Evolutionary conservation across 2,113 vertebrate species (phyloP).

Genomic region (Antigone vipio): DNA sequence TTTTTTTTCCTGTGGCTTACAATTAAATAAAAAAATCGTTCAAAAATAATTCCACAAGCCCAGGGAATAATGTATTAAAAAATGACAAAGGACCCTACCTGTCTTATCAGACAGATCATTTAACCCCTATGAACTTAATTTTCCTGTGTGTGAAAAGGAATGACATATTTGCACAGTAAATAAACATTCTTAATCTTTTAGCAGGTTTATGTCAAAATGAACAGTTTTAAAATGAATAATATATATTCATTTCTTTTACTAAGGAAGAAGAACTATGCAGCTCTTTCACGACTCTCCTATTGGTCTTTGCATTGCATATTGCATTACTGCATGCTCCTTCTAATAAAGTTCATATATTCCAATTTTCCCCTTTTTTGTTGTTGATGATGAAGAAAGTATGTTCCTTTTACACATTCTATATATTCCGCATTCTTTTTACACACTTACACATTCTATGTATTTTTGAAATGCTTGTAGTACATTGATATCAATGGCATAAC

Average conservation of each 20-base stretch:
- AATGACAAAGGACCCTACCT: background rate
- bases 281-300: background rate
- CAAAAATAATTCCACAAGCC: background rate
- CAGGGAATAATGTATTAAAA: background rate
- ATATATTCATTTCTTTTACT: background rate
- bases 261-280: background rate
- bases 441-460: background rate
- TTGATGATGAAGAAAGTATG: background rate
- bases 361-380: background rate
- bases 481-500: background rate
- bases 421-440: background rate
- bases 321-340: background rate
- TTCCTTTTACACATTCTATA: background rate
- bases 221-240: background rate
- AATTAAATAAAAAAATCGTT: background rate
- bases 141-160: background rate
- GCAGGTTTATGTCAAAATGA: background rate
- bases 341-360: background rate
- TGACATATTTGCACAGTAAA: background rate
- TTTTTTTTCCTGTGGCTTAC: background rate
- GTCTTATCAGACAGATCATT: background rate
- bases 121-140: background rate
- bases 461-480: background rate
- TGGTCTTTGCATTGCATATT: background rate
- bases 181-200: background rate